Evolutionary conservation across 2,113 vertebrate species (phyloP), one percentile per base, ranked within the genome.

Genomic region (Heliornis fulica): DNA sequence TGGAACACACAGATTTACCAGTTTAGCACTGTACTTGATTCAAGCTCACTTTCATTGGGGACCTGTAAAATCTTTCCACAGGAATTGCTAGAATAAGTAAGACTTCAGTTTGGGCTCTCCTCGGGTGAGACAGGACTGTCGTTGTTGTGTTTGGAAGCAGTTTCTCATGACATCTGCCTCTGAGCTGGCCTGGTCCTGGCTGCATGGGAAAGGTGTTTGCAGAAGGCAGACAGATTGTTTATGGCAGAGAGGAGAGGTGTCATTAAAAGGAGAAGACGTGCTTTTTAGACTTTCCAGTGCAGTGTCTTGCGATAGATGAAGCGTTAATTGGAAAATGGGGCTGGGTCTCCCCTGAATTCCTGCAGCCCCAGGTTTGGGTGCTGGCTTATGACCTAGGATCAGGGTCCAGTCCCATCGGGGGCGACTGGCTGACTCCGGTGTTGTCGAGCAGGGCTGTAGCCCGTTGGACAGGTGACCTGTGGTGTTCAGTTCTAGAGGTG

Each of bases 51-150:
- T 40, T 71, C 94, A 51, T 2, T 8, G 15, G 48, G 87, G 80
- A 76, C 50, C 50, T 89, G 81, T 3, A 19, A 76, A 91, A 87
- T 70, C 68, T 87, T 90, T 87, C 94, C 65, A 56, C 41, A 87
- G 96, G 93, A 89, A 90, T 68, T 10, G 15, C 40, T 80, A 51
- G 80, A 94, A 81, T 45, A 18, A 70, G 79, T 34, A 32, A 66
- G 65, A 22, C 61, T 77, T 76, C 40, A 41, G 36, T 34, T 78
- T 72, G 79, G 87, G 9, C 50, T 71, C 75, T 48, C 59, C 31
- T 60, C n/a, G 2, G 15, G 50, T 11, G 59, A 75, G 92, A 68
- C 53, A 54, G 64, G 78, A 22, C 29, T 74, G 78, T 31, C 78
- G 11, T 45, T 90, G 81, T 63, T 91, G 86, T 69, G 59, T 10